Conservation (phyloP, 2,797 vertebrate species). For the Gobionotothen gibberifrons region DNA sequence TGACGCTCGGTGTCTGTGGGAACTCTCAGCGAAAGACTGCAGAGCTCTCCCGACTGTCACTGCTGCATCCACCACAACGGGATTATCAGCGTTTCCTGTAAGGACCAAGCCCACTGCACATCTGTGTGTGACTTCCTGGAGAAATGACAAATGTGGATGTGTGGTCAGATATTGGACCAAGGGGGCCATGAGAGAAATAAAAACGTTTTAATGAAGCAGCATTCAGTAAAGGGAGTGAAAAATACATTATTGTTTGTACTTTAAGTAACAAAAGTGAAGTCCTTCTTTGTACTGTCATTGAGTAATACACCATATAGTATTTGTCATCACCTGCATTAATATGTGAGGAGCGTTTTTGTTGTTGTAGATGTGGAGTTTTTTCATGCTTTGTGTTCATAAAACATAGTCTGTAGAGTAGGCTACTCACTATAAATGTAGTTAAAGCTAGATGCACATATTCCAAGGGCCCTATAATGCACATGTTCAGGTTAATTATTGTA, state of each 20-base stretch:
- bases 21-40: conserved; percentile 7
- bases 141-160: neutral
- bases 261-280: neutral
- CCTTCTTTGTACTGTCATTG: neutral
- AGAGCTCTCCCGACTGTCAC: conserved; percentile 6
- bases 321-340: neutral
- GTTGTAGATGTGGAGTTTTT: too few relatives aligned
- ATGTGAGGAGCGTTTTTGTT: too few relatives aligned
- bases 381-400: too few relatives aligned
- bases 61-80: neutral
- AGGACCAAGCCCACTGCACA: neutral
- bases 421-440: too few relatives aligned
- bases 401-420: too few relatives aligned
- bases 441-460: too few relatives aligned
- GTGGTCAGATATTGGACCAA: neutral
- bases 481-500: too few relatives aligned
- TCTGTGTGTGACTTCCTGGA: neutral
- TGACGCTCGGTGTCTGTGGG: conserved; percentile 10
- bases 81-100: neutral
- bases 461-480: too few relatives aligned
- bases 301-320: neutral
- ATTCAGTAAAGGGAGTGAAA: neutral
- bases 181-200: neutral
- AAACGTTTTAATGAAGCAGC: neutral
- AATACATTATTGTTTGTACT: neutral